Percentiles rank a stretch among this genome's conserved stretches.
Evolutionary conservation across 2,888 invertebrate species (phyloP).

Genomic region (Lasiommata megera): DNA sequence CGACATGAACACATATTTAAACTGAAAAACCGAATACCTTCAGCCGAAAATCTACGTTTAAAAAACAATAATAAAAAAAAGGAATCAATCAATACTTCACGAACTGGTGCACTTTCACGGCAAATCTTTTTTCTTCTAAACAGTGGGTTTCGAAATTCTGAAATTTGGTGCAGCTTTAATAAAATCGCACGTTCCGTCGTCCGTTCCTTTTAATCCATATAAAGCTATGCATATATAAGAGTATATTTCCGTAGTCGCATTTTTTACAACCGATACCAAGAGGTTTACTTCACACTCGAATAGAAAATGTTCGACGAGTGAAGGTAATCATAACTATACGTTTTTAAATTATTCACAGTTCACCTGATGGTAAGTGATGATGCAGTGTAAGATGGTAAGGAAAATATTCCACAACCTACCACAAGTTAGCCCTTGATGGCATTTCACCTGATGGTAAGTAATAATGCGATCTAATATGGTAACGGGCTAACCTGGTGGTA

Average conservation of each 20-base stretch:
- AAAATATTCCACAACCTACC: no score
- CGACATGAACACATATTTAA: slow-evolving; percentile 5
- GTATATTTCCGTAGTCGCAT: slow-evolving; percentile 28
- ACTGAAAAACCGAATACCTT: slow-evolving; percentile 16
- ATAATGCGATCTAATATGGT: no score
- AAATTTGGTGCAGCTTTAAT: slow-evolving; percentile 27
- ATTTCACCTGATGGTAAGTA: no score
- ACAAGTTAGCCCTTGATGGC: no score
- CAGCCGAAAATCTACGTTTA: slow-evolving; percentile 9
- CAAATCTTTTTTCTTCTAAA: slow-evolving; percentile 31
- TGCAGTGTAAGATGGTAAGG: no score
- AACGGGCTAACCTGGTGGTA: no score
- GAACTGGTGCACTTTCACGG: slow-evolving; percentile 28
- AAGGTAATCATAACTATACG: no score
- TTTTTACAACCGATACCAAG: slow-evolving; percentile 28
- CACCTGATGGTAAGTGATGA: no score
- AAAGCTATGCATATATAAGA: slow-evolving; percentile 32
- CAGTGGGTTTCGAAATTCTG: slow-evolving; percentile 25
- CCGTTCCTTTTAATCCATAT: slow-evolving; percentile 30
- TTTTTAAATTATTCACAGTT: no score
- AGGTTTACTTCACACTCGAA: slow-evolving; percentile 21
- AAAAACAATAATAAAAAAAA: slow-evolving; percentile 19
- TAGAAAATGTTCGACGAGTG: not conserved
- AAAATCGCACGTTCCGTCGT: slow-evolving; percentile 24
- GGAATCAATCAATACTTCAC: slow-evolving; percentile 29